Percentiles rank a stretch among this genome's conserved stretches.
Conservation (phyloP, 1,140 invertebrate genomes). For the Papilio aristodemus region DNA sequence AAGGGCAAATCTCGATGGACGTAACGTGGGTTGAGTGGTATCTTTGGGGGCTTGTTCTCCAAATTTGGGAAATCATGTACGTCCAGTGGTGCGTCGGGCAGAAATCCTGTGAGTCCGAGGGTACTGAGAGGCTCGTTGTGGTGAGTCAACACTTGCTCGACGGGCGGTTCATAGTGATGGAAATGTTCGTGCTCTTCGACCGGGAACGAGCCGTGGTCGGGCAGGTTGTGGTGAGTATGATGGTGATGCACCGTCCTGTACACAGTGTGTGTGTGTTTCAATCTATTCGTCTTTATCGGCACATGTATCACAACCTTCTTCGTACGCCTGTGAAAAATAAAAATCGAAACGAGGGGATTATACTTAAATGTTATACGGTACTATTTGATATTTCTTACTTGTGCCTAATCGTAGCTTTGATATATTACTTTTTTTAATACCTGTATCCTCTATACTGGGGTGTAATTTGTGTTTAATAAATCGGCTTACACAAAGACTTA, state of each 20-base stretch:
- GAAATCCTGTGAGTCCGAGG: conserved; percentile 59
- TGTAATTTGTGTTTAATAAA: too few species aligned
- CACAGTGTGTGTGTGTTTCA: conserved; percentile 84
- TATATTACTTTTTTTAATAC: too few species aligned
- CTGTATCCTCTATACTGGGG: too few species aligned
- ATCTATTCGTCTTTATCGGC: conserved; percentile 82
- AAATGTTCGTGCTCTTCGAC: conserved; percentile 74
- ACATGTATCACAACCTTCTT: conserved; percentile 84
- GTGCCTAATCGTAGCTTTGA: too few species aligned
- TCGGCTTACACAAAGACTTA: too few species aligned
- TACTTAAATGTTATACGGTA: too few species aligned
- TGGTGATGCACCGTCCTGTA: conserved; percentile 83
- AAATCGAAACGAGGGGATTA: too few species aligned
- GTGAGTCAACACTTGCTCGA: conserved; percentile 32
- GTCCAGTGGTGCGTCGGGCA: conserved; percentile 60
- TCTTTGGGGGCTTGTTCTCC: conserved; percentile 51
- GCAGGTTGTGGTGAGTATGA: conserved; percentile 62
- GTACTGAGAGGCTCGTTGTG: conserved; percentile 48
- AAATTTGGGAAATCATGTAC: conserved; percentile 37
- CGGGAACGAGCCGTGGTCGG: conserved; percentile 40
- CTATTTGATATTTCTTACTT: too few species aligned
- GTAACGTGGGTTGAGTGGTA: conserved; percentile 31
- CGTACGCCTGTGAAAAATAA: conserved; percentile 59
- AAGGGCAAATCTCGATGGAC: neutral
- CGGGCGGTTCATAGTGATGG: conserved; percentile 61